Base-by-base conservation (phyloP, 23 tunicate species). In the Trididemnum nubilum region DNA sequence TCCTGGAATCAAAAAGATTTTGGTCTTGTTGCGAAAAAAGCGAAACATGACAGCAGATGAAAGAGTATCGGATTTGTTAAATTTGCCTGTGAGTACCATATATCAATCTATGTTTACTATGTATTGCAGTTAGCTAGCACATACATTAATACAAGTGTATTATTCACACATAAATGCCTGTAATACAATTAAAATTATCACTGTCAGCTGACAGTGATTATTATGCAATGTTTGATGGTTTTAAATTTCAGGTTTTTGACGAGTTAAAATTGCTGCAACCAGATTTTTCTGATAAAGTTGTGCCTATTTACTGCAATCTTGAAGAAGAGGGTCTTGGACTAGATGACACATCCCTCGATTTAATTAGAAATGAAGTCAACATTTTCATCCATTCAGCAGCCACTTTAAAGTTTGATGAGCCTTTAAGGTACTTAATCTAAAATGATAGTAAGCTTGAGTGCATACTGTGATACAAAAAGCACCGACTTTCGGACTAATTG, bases 321-420 rank as follows among this genome's bases (percentile, higher is more conserved):
- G 89, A 87, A 80, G 49, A 84, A 67, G 86, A 80, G 23, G 81
- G 80, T 22, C 72, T 93, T 40, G 93, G 81, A 27, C 35, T 93
- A 21, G 65, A 76, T 57, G 75, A 88, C 12, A 80, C 79, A 34
- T 65, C 82, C 12, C 60, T 78, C 31, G 38, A 77, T 15, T 12
- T 23, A 58, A 57, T 93, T 1, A 39, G 26, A 19, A 65, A 88
- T 51, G 93, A 93, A 88, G 90, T 88, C 2, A 64, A 93, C 27
- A 85, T 93, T 52, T 93, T 93, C 57, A 70, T 85, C 40, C 98
- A 93, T 76, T 93, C 85, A 22, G 98, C 98, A 2, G 98, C 98
- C 0, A 93, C 98, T 0, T 35, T 93, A 24, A 49, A 89, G 25
- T 93, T 93, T 65, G 84, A 93, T 80, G 93, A 93, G 59, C 93